Conservation (phyloP, 2,888 invertebrate species). For the Dryadula phaetusa region DNA sequence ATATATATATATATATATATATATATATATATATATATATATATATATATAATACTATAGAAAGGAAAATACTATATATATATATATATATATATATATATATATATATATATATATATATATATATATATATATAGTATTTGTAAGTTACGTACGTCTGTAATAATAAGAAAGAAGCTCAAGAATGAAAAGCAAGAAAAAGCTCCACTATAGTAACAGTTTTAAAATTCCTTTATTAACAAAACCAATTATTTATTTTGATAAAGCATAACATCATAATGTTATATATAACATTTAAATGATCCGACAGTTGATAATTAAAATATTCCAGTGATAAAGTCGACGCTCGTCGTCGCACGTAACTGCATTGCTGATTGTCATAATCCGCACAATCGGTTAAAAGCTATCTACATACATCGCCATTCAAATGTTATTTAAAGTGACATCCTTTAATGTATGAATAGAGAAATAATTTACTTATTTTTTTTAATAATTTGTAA, state of each 20-base stretch:
- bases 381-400: slow-evolving; percentile 31
- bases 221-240: background rate
- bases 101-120: too few species aligned
- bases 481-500: too few species aligned
- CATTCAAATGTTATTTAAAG: background rate
- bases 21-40: too few species aligned
- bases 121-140: too few species aligned
- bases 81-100: too few species aligned
- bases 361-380: background rate
- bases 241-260: background rate
- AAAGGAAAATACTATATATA: too few species aligned
- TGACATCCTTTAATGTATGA: slow-evolving; percentile 4
- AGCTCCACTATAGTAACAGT: background rate
- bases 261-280: background rate
- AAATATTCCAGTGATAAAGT: slow-evolving; percentile 16
- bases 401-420: background rate
- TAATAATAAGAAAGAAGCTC: background rate
- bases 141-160: too few species aligned
- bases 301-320: background rate
- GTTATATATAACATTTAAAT: background rate
- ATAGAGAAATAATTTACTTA: background rate
- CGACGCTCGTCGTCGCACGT: slow-evolving; percentile 17
- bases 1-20: too few species aligned
- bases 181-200: background rate
- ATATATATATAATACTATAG: too few species aligned